Evolutionary conservation across 2,888 invertebrate species (phyloP), one percentile per base, ranked within the genome.

Genomic region (Morinoia aosen): DNA sequence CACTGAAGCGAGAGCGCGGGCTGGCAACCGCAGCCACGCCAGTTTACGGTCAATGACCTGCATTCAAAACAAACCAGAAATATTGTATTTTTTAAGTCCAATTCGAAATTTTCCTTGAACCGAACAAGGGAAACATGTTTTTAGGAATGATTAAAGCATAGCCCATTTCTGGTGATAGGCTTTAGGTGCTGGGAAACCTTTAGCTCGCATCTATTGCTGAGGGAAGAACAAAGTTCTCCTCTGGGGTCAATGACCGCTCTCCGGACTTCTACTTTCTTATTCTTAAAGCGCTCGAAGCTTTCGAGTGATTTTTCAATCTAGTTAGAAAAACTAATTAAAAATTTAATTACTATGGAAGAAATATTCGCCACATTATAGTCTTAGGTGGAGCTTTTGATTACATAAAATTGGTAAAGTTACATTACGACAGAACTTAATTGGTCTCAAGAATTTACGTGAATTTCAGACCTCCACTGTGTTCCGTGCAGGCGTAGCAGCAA

Each of bases 11-110:
- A 90, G 14, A 39, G 90, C n/a, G 40, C 12, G 40, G 12, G 90
- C 90, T 48, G 48, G 90, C 90, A 90, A 90, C 90, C 90, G 90
- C 90, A 39, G 90, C 90, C 90, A 48, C 40, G 40, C 40, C 90
- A 40, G 48, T 48, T 90, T 90, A 39, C 90, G 90, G 90, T 90
- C 90, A 90, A 90, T 90, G 90, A 90, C 90, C 90, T 90, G 40
- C 90, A 90, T 90, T 48, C 90, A 90, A 90, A 90, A 90, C 90
- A 90, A 90, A 90, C 40, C 40, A 16, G 39, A 14, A 10, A 48
- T 90, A 10, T 40, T 40, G 10, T 7, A 48, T 90, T 90, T 90
- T 90, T 39, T 10, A 90, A 16, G 40, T 48, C 48, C 40, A 48
- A 40, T 90, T 48, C 7, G 14, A 90, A 11, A 8, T 39, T 90